A percentile compares a stretch with the other conserved stretches of the same genome.
Conservation (phyloP, 1,140 invertebrate species). For the Panulirus ornatus region DNA sequence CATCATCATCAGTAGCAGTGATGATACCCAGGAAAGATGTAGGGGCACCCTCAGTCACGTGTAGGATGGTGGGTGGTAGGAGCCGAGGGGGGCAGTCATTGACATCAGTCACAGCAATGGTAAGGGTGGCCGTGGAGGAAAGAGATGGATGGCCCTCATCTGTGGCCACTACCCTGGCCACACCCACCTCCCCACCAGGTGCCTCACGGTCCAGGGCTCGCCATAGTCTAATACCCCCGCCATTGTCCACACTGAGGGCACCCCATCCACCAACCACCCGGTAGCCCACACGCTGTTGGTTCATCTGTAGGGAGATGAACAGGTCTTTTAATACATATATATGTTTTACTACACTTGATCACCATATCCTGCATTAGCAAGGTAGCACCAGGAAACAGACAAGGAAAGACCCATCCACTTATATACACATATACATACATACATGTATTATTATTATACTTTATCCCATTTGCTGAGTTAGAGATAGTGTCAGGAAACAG, state of each 20-base stretch:
- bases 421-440: too few species aligned
- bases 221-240: slow-evolving; percentile 28
- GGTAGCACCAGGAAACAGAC: too few species aligned
- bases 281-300: background rate
- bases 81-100: slow-evolving; percentile 69
- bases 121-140: slow-evolving; percentile 62
- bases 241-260: background rate
- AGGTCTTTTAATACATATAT: too few species aligned
- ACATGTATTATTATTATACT: too few species aligned
- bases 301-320: background rate
- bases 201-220: slow-evolving; percentile 23
- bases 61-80: slow-evolving; percentile 42
- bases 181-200: slow-evolving; percentile 39
- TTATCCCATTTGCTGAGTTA: too few species aligned
- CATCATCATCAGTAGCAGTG: slow-evolving; percentile 63
- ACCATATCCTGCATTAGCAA: too few species aligned
- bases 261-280: slow-evolving; percentile 38
- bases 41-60: slow-evolving; percentile 51
- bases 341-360: too few species aligned
- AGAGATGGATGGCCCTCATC: slow-evolving; percentile 57
- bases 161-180: slow-evolving; percentile 30
- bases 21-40: slow-evolving; percentile 52
- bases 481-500: too few species aligned
- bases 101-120: slow-evolving; percentile 50
- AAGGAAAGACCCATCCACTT: too few species aligned